These are phyloP conservation scores for Polyommatus icarus DNA, from an alignment of 2,888 invertebrate genomes.

Conservation along the genomic window DNA sequence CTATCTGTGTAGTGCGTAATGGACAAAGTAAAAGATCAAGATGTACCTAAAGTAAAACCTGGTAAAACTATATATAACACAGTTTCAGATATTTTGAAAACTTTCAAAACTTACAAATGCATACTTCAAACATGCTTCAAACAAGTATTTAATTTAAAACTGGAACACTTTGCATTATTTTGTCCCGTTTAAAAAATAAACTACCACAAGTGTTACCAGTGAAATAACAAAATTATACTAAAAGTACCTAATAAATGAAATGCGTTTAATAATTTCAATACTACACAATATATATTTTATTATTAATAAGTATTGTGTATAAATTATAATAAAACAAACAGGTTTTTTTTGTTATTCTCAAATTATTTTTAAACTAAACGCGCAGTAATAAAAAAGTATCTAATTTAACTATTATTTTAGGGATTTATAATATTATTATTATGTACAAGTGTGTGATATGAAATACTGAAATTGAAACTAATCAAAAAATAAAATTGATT, in stretches of 20 bases:
- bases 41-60: too few relatives aligned
- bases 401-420: slow-evolving; percentile 25
- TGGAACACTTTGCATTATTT: not conserved
- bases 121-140: too few relatives aligned
- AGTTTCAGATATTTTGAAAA: not conserved
- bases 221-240: not conserved
- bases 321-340: too few relatives aligned
- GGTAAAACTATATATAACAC: too few relatives aligned
- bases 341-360: too few relatives aligned
- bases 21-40: too few relatives aligned
- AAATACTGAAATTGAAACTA: slow-evolving; percentile 35
- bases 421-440: slow-evolving; percentile 2
- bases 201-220: slow-evolving; percentile 3
- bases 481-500: slow-evolving; percentile 36
- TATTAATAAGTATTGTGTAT: too few relatives aligned
- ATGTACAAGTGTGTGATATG: slow-evolving; percentile 28
- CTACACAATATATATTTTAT: too few relatives aligned
- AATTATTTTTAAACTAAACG: too few relatives aligned
- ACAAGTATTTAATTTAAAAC: not conserved
- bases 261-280: too few relatives aligned
- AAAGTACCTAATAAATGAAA: not conserved
- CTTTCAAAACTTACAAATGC: too few relatives aligned
- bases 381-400: not conserved
- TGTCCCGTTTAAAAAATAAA: not conserved
- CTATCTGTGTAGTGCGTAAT: not conserved